Evolutionary conservation across 1,140 invertebrate species (phyloP).

Genomic region (Sitophilus oryzae): DNA sequence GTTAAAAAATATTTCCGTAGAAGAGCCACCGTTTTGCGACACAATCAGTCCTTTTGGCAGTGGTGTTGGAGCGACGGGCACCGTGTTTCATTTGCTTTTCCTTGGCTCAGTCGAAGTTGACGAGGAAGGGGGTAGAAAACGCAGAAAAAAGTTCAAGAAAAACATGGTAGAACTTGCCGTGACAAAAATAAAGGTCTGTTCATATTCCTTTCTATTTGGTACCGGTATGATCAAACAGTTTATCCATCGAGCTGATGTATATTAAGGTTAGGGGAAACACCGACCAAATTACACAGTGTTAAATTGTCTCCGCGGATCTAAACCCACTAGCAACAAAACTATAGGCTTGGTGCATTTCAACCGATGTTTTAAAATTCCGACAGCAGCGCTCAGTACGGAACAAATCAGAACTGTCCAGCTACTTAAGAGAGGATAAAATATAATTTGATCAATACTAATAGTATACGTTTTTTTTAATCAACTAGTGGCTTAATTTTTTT

Average conservation of each 20-base stretch:
- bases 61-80: conserved; percentile 52
- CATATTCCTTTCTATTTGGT: conserved; percentile 15
- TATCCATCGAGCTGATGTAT: not conserved
- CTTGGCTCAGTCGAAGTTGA: conserved; percentile 80
- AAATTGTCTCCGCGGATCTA: too few species aligned
- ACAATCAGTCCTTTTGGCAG: conserved; percentile 37
- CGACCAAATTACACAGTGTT: too few species aligned
- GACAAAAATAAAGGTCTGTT: conserved; percentile 87
- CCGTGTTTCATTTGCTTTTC: conserved; percentile 74
- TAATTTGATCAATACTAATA: too few species aligned
- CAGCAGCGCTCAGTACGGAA: too few species aligned
- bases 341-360: too few species aligned
- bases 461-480: too few species aligned
- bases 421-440: too few species aligned
- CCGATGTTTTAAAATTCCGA: too few species aligned
- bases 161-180: conserved; percentile 95
- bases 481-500: too few species aligned
- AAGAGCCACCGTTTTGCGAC: conserved; percentile 33
- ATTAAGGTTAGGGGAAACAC: not conserved
- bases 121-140: conserved; percentile 64
- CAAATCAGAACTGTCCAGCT: too few species aligned
- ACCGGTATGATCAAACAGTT: not conserved
- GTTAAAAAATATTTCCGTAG: conserved; percentile 33
- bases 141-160: conserved; percentile 75
- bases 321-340: too few species aligned